Base-by-base conservation (phyloP, 1,140 invertebrate species). In the Heliconius congener region DNA sequence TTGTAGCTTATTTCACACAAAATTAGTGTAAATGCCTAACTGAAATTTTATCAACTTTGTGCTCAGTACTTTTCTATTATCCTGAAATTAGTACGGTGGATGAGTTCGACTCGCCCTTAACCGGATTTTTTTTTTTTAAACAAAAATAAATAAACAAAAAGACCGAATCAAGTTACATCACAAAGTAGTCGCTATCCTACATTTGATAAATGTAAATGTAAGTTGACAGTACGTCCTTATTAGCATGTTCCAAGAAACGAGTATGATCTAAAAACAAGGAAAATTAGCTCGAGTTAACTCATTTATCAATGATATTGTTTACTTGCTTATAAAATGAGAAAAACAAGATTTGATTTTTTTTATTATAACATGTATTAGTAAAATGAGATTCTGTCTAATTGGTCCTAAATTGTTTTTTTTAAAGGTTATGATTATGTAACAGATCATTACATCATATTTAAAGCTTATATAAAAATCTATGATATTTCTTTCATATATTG, bases 181-280 rank as follows among this genome's bases (percentile, higher is more conserved):
- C 11, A 27, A 16, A 27, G 3, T 23, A 23, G 6, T 57, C 19
- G 19, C 57, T 27, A 66, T 11, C 57, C 23, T 27, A 66, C 60
- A 66, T 66, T 27, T 30, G 23, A 66, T 39, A 74, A 55, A 74
- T 52, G 27, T 27, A 74, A 52, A 52, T 50, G n/a, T 74, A 27
- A 52, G 8, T 37, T 18, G 27, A 74, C 39, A 74, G 8, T 30
- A 55, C 73, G 46, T 55, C 50, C 27, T 55, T 27, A 52, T 55
- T 55, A 55, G 5, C 50, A 74, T 74, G 27, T 55, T 74, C 46
- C 50, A 55, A 74, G 73, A 74, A 74, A 50, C 27, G 27, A 66
- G 13, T 34, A 11, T 19, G 27, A 74, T 46, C 23, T 74, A 74
- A 52, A 50, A 34, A 74, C 30, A 74, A 74, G 73, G 73, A 74